Evolutionary conservation across 1,140 invertebrate genomes (phyloP), one percentile per base, ranked within the genome.

Genomic region (Philaenus spumarius): DNA sequence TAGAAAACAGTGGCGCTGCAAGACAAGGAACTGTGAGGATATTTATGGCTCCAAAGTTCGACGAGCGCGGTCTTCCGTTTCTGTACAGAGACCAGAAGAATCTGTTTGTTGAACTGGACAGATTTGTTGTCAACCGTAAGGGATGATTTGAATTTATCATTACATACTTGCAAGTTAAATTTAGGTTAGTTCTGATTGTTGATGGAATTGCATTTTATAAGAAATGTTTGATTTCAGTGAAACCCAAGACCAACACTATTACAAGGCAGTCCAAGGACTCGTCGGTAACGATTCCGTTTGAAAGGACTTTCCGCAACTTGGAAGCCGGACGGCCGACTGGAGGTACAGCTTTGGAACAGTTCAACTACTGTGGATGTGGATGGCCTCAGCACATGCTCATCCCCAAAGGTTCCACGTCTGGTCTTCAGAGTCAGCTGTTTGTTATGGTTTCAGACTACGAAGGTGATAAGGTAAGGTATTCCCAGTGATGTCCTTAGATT

Each of bases 371-470:
- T 71, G 88, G 89, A 30, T 93, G 89, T 69, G 90, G 90, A 43
- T 92, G 89, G 89, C 90, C 90, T 1, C 82, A 90, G 45, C 87
- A 93, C 68, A 82, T 93, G 83, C 76, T 93, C 1, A 69, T 90
- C 22, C 84, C 89, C 0, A 87, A 84, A 71, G 90, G 90, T 22
- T 81, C 71, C 2, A 69, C 77, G 1, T 77, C 80, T 56, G 89
- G 90, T 17, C 82, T 81, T 67, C 71, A 74, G 0, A 82, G 83
- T 67, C 80, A 88, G 52, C 69, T 92, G 2, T 93, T 91, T 69
- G 82, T 84, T 39, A 92, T 92, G 87, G 75, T 91, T 14, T 86
- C 89, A 22, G 82, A 92, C 72, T 87, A 82, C 67, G 74, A 76
- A 12, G 77, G 80, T 7, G 88, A 92, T 65, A 77, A 73, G 69